Percentiles rank a stretch among this genome's conserved stretches.
Conservation (phyloP, 2,888 invertebrate genomes). For the Hypolimnas misippus region DNA sequence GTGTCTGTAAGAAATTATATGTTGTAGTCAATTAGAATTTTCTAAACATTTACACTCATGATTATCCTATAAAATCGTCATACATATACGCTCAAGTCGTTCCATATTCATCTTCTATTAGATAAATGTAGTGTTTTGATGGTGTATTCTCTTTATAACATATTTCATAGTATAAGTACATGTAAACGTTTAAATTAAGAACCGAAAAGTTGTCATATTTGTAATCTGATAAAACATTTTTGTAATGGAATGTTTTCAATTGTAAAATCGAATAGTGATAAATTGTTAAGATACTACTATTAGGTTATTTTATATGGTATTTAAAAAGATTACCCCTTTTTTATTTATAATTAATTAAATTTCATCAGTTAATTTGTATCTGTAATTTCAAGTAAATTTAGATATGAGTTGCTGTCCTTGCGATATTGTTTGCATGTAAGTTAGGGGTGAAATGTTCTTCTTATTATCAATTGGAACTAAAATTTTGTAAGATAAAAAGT, state of each 20-base stretch:
- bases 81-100: slow-evolving; percentile 22
- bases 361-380: no score
- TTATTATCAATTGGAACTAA: no score
- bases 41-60: slow-evolving; percentile 50
- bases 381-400: no score
- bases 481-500: no score
- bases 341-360: no score
- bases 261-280: not conserved
- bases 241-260: not conserved
- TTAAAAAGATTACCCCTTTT: not conserved
- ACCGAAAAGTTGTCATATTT: not conserved
- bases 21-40: slow-evolving; percentile 58
- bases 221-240: not conserved
- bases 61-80: slow-evolving; percentile 43
- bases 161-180: not conserved
- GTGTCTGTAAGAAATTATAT: slow-evolving; percentile 51
- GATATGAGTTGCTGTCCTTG: no score
- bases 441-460: no score
- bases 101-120: slow-evolving; percentile 28
- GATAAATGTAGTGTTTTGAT: slow-evolving; percentile 16
- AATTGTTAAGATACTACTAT: not conserved
- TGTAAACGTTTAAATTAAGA: slow-evolving; percentile 13
- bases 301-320: not conserved
- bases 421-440: no score
- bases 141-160: slow-evolving; percentile 9